Base-by-base conservation (phyloP, 2,888 invertebrate genomes). In the Cheilosia vulpina region DNA sequence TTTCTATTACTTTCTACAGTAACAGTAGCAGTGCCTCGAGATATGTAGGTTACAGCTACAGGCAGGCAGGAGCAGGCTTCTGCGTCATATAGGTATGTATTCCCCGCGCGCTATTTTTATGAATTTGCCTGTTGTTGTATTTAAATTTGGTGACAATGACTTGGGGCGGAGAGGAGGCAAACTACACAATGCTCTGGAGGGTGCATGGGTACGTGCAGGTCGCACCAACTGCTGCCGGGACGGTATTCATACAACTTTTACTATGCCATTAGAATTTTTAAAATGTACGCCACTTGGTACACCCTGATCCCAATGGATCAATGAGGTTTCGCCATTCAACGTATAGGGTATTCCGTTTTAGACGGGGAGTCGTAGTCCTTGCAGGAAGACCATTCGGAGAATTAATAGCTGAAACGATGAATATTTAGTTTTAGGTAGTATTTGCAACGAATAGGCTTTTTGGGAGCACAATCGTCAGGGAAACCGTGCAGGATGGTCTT, bases 1-100 rank as follows among this genome's bases (percentile, higher is more conserved):
- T 84, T 84, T 84, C 80, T 84, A 84, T 84, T 84, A 84, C 84
- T 71, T 84, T 80, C 58, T 52, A 65, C 52, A 19, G 63, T 50
- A 79, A 55, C 69, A 65, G 53, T 50, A 79, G 71, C 75, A 65
- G 53, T 50, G 73, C 65, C 52, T 60, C 11, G 15, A 65, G 58
- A 41, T 45, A 71, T 38, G 19, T 66, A 38, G 65, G 45, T 31
- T 66, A 24, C 38, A 45, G 1, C 45, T 24, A 34, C 24, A 9
- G 13, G 17, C 11, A 21, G 11, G 50, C 15, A 19, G 38, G 24
- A 43, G 50, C 57, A 31, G 15, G 19, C 31, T n/a, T 62, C 60
- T 31, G 15, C 34, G 19, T 17, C 31, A 4, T 15, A n/a, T 34
- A 34, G 21, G 53, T 62, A 55, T 19, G 53, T 68, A 71, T 63